Evolutionary conservation across 2,888 invertebrate species (phyloP), one percentile per base, ranked within the genome.

Genomic region (Schizaphis graminum): DNA sequence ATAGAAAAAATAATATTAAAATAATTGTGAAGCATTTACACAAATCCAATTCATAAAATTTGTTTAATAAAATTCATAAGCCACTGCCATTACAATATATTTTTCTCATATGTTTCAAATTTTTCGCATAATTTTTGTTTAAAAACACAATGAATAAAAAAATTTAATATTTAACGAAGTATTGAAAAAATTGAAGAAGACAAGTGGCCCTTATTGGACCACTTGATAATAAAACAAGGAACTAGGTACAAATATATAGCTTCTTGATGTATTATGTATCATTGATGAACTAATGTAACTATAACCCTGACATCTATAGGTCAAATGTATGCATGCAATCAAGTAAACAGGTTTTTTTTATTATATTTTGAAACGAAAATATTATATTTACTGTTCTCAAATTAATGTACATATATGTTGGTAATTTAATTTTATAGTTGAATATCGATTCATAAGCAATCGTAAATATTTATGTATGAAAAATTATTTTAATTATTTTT

Each of bases 291-390:
- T 44, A 44, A 44, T 49, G 56, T 61, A 61, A 89, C 28, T n/a
- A 26, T 77, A 49, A 77, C 90, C 90, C 49, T 67, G 90, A 91
- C 90, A 49, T 91, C 90, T 49, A 85, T 85, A 67, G 90, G 90
- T 91, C 26, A 91, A 91, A 77, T 67, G 35, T 21, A 61, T 90
- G 24, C 28, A 44, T 41, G 44, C 13, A 28, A 44, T 61, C 44
- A 47, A 28, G 16, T 89, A 57, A 61, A 89, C 89, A 16, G 89
- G 89, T 89, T 89, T 89, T 88, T 88, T 13, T 41, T 56, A 26
- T 89, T 56, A 35, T 24, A 41, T 53, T 88, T 88, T 53, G 4
- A 56, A 41, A 56, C 24, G 3, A 56, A 88, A 35, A 88, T 88
- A 56, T 41, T 88, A 88, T 8, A 88, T 53, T 88, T 53, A 53